Evolutionary conservation across 92 coral and sea anemone species (phyloP), one percentile per base, ranked within the genome.

Genomic region (Porites divaricata): DNA sequence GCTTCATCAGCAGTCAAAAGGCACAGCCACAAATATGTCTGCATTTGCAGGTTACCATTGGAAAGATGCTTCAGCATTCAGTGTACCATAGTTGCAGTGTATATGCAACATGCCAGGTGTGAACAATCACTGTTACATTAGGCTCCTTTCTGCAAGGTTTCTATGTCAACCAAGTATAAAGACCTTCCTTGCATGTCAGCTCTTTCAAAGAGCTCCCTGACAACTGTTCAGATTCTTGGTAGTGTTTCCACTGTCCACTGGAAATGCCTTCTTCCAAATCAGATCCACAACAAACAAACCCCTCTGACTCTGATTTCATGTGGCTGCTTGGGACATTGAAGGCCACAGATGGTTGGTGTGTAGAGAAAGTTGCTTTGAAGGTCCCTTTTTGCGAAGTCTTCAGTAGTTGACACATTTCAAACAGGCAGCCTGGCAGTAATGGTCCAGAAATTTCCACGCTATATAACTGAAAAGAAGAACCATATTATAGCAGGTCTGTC

Each of bases 371-470:
- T 61, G 93, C 93, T 49, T 94, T 81, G 52, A 88, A 96, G 45
- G 72, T 74, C 59, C 88, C 96, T 62, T 75, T 69, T 57, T 96
- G 99, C 0, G 94, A 85, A 58, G 81, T 75, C 75, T 90, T 85
- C 51, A 96, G 76, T 54, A 94, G 75, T 9, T 89, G 84, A 28
- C 95, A 92, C 23, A 96, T 82, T 61, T 87, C 91, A 35, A 83
- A 90, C 73, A 92, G 70, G 58, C 92, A 88, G 48, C 93, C 92
- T 70, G 99, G 99, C 56, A 96, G 84, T 69, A 96, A 77, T 0
- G 99, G 95, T 11, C 99, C 99, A 61, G 85, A 86, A 19, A 96
- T 87, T 26, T 96, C 99, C 65, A 96, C 76, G 77, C 96, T 94
- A 76, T 88, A 87, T 26, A 90, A 76, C 98, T 95, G 69, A 21